Evolutionary conservation across 1,140 invertebrate genomes (phyloP), one percentile per base, ranked within the genome.

Genomic region (Drosophila ercepeae): DNA sequence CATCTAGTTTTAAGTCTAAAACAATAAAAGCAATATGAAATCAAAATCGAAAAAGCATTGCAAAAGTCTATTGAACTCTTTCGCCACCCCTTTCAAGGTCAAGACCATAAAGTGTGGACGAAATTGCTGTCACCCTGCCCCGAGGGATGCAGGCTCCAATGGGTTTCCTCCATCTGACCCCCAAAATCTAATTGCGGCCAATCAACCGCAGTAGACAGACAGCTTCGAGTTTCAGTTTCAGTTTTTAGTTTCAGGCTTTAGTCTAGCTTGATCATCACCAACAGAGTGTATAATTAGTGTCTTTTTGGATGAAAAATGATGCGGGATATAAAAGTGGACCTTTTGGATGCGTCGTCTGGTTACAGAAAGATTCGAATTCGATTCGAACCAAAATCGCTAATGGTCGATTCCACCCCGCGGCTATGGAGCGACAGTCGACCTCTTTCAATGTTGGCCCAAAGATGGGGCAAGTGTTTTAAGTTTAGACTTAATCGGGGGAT

Each of bases 281-380:
- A 69, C 64, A 73, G 78, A 46, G 39, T 79, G 63, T 51, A 63
- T 83, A 86, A 83, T 83, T 79, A 86, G 65, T 42, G 57, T 42
- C 48, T 61, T 71, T 67, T 63, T 18, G 44, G 48, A 69, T 83
- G 70, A 78, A 75, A 75, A 83, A 84, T 79, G 70, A 82, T 82
- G 69, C 19, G 59, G 9, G 42, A 36, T 41, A 48, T 36, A 58
- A 45, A 13, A 13, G 51, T 32, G 8, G 53, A 70, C 48, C 18
- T 32, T 29, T 19, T 51, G 16, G 34, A 50, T 34, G 29, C 29
- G 49, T 41, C 49, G 75, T 55, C 60, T 11, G 29, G 42, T 84
- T 72, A 58, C 71, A 86, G 59, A 65, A 54, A 70, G 36, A 49
- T 39, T 41, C 39, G 39, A 49, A 49, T 39, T 41, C 39, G 39